Conservation (phyloP, 2,113 vertebrate species). For the Dromas ardeola region DNA sequence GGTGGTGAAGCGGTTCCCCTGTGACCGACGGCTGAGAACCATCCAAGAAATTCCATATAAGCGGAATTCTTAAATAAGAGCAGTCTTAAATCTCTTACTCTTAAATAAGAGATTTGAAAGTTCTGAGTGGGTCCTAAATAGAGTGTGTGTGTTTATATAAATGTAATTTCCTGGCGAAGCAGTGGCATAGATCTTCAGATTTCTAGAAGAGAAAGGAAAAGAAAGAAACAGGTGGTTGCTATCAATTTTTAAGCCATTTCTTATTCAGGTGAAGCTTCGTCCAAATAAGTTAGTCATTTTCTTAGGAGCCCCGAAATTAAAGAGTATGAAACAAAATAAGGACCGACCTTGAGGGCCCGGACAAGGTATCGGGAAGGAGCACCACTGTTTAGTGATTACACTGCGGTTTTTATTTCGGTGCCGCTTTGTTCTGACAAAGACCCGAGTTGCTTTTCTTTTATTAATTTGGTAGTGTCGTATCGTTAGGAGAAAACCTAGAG, state of each 20-base stretch:
- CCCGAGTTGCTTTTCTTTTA: not conserved
- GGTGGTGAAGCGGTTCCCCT: not conserved
- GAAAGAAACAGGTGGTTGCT: not conserved
- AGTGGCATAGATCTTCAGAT: not conserved
- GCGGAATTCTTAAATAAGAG: not conserved
- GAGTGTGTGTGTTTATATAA: not conserved
- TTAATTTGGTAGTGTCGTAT: not conserved
- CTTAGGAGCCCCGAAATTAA: not conserved
- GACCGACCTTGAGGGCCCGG: not conserved
- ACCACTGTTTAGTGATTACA: not conserved
- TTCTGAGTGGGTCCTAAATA: not conserved
- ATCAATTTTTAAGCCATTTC: not conserved
- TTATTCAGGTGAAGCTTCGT: not conserved
- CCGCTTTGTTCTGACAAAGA: not conserved
- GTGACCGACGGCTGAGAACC: not conserved
- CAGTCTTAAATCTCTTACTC: not conserved
- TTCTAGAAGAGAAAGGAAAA: not conserved
- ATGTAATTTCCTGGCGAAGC: not conserved
- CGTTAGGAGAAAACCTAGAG: accelerated
- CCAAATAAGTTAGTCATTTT: not conserved
- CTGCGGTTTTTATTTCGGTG: not conserved
- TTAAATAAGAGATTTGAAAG: not conserved
- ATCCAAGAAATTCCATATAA: not conserved
- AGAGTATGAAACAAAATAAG: not conserved
- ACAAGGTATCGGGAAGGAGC: not conserved